Evolutionary conservation across 1,140 invertebrate species (phyloP).

Genomic region (Drosophila azteca): DNA sequence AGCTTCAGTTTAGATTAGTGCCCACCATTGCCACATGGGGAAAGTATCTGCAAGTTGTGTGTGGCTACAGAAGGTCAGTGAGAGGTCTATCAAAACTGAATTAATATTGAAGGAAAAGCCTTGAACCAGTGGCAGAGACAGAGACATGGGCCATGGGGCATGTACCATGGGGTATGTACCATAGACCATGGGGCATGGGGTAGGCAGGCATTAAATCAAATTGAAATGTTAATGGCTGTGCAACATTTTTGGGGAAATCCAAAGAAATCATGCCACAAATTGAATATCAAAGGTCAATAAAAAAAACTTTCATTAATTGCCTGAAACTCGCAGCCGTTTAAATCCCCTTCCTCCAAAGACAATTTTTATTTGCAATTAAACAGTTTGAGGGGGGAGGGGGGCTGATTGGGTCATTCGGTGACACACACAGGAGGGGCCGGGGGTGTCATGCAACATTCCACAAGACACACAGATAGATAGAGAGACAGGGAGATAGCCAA

Average conservation of each 20-base stretch:
- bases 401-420: constrained; percentile 35
- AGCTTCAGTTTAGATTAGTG: no score
- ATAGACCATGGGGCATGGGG: no score
- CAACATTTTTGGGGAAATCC: constrained; percentile 11
- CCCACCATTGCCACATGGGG: constrained; percentile 1
- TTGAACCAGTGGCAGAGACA: no score
- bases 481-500: constrained; percentile 15
- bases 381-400: constrained; percentile 6
- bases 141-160: no score
- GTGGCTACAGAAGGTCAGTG: not conserved
- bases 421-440: constrained; percentile 30
- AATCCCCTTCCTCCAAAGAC: no score
- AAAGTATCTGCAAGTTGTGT: constrained; percentile 24
- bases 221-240: constrained; percentile 50
- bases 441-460: constrained; percentile 38
- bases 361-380: constrained; percentile 13
- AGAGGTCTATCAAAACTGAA: not conserved
- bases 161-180: no score
- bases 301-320: constrained; percentile 28
- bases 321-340: constrained; percentile 8
- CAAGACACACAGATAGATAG: not conserved
- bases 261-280: constrained; percentile 10
- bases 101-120: not conserved
- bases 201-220: constrained; percentile 12
- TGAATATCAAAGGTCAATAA: constrained; percentile 21